Base-by-base conservation (phyloP, 1,140 invertebrate genomes). In the Achatina immaculata region DNA sequence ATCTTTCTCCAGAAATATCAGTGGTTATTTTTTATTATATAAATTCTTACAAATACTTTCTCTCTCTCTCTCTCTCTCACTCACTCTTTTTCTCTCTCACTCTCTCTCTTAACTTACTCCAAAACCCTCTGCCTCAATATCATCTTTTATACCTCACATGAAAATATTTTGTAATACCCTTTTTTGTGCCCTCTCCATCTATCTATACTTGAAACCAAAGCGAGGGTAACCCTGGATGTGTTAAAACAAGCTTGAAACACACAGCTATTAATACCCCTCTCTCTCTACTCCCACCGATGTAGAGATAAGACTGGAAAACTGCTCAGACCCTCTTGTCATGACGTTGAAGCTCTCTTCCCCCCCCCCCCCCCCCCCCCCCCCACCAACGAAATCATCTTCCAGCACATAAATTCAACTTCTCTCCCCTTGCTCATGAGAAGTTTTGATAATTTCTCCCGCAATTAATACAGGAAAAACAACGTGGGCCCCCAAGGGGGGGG, bases 61-160 rank as follows among this genome's bases (percentile, higher is more conserved):
- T 34, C 40, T 45, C 1, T 38, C 75, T 65, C 75, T 77, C 55
- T 77, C 75, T 77, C 75, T 58, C 1, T 51, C 75, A 28, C 75
- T 77, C 48, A 36, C 75, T 77, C 75, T 58, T 48, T 58, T 16
- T 77, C 75, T 77, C 75, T 77, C 48, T 51, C 75, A 58, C 21
- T 58, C n/a, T 78, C 77, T 78, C 36, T 36, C 77, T 68, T 11
- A 43, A 45, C 40, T 58, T 42, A 19, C 34, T 40, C 40, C 42
- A 24, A 36, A 19, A 24, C 62, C 55, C 38, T 31, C 58, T 73
- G 2, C 71, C 11, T 9, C 7, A 2, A 28, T n/a, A n/a, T n/a
- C n/a, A n/a, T n/a, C n/a, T n/a, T n/a, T n/a, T n/a, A n/a, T n/a
- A n/a, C n/a, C n/a, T n/a, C n/a, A n/a, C n/a, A n/a, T n/a, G n/a